Percentiles rank a stretch among this genome's conserved stretches.
Conservation (phyloP, 2,797 vertebrate genomes). For the Gambusia yucatana region DNA sequence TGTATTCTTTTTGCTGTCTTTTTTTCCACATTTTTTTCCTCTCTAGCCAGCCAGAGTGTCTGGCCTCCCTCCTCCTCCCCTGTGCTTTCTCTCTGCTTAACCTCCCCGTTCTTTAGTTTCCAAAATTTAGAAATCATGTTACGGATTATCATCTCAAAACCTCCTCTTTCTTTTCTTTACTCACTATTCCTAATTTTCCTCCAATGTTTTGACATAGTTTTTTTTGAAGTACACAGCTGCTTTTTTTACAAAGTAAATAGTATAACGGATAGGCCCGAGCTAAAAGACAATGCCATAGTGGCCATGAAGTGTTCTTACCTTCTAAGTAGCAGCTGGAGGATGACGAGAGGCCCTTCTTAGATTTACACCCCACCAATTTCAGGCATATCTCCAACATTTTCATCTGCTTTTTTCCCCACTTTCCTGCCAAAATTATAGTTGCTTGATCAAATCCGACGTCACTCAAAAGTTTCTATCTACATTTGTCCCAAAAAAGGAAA, state of each 20-base stretch:
- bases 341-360: slow-evolving; percentile 96
- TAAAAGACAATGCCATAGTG: slow-evolving; percentile 4
- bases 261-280: neutral
- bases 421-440: slow-evolving; percentile 56
- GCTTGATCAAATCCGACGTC: slow-evolving; percentile 52
- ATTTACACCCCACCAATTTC: slow-evolving; percentile 99
- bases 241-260: slow-evolving; percentile 17
- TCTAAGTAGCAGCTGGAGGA: slow-evolving; percentile 98
- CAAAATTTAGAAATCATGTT: slow-evolving; percentile 69
- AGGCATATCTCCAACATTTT: slow-evolving; percentile 99
- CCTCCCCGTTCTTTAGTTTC: slow-evolving; percentile 79
- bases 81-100: slow-evolving; percentile 64
- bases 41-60: slow-evolving; percentile 82
- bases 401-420: slow-evolving; percentile 83
- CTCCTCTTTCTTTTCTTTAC: slow-evolving; percentile 16
- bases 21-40: slow-evolving; percentile 79
- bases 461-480: slow-evolving; percentile 34
- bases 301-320: slow-evolving; percentile 85
- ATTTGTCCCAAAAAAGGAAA: slow-evolving; percentile 50
- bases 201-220: neutral
- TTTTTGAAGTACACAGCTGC: neutral
- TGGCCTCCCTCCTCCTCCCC: slow-evolving; percentile 77
- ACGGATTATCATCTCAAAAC: slow-evolving; percentile 45
- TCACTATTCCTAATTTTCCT: neutral
- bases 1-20: slow-evolving; percentile 77